Evolutionary conservation across 2,113 vertebrate species (phyloP).

Genomic region (Crotalus helleri): DNA sequence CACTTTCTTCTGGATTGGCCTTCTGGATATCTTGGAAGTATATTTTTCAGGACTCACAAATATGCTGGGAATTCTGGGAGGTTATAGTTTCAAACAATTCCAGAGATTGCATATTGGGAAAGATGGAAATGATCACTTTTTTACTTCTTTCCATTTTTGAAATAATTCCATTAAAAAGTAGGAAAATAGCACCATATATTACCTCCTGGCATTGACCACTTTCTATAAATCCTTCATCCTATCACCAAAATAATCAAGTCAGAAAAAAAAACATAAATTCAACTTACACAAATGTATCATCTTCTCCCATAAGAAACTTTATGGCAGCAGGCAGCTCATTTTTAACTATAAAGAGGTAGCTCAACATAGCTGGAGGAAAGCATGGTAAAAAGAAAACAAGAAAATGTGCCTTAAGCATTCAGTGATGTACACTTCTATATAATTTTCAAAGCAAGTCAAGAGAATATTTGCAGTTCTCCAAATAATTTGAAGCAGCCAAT

Average conservation of each 20-base stretch:
- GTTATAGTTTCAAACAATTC: not conserved
- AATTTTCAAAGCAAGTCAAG: not conserved
- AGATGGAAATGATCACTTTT: not conserved
- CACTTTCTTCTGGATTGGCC: not conserved
- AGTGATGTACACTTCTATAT: slow-evolving; percentile 7
- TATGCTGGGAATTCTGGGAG: not conserved
- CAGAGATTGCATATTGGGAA: not conserved
- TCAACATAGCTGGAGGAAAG: slow-evolving; percentile 85
- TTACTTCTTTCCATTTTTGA: not conserved
- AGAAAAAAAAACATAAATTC: slow-evolving; percentile 18
- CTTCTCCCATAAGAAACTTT: slow-evolving; percentile 74
- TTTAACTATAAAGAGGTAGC: slow-evolving; percentile 96
- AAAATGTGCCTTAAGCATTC: slow-evolving; percentile 4
- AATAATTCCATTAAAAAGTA: not conserved
- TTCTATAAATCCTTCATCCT: slow-evolving; percentile 38
- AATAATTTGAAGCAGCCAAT: not conserved
- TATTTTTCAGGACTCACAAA: not conserved
- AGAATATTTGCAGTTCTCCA: not conserved
- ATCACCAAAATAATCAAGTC: not conserved
- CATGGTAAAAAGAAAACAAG: slow-evolving; percentile 50
- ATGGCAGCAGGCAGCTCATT: slow-evolving; percentile 93
- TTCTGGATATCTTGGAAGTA: not conserved
- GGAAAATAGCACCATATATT: not conserved
- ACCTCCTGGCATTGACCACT: not conserved
- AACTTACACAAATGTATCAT: slow-evolving; percentile 70